Evolutionary conservation across 2,113 vertebrate species (phyloP).

Genomic region (Rallus limicola): DNA sequence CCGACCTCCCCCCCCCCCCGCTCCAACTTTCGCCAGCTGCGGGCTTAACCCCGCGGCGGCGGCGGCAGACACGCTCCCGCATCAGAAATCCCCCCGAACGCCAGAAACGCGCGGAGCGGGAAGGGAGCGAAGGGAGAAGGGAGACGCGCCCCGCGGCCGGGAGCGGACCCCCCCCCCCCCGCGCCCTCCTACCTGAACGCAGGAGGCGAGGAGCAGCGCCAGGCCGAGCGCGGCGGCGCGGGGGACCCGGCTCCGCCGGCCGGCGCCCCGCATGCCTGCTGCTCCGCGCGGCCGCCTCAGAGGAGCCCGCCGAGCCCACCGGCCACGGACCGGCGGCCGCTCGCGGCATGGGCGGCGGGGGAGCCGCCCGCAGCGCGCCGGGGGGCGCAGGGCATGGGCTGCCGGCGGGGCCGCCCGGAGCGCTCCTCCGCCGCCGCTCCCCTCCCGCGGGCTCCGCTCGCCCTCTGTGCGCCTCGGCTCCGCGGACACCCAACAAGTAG

Average conservation of each 20-base stretch:
- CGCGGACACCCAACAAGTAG: conserved; percentile 65
- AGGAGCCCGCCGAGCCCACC: conserved; percentile 6
- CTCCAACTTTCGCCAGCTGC: not conserved
- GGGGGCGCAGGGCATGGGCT: conserved; percentile 22
- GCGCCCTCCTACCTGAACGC: conserved; percentile 75
- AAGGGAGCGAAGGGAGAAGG: not conserved
- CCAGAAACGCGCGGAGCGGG: not conserved
- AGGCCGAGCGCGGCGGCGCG: conserved; percentile 53
- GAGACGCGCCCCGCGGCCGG: not conserved
- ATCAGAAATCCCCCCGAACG: too few species aligned
- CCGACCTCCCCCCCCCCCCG: not conserved
- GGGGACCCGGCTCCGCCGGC: conserved; percentile 52
- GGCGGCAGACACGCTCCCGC: too few species aligned
- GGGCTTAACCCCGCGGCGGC: not conserved
- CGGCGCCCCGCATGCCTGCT: conserved; percentile 55
- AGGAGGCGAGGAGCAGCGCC: conserved; percentile 70
- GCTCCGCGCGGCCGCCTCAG: conserved; percentile 30
- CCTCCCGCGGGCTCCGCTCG: conserved; percentile 4
- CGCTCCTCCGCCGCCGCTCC: conserved; percentile 16
- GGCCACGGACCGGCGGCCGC: conserved; percentile 42
- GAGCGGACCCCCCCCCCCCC: not conserved
- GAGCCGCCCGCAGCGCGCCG: not conserved
- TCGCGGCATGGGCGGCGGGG: not conserved
- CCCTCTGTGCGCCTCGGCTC: conserved; percentile 38
- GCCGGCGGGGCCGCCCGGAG: conserved; percentile 40